Evolutionary conservation across 2,888 invertebrate genomes (phyloP), one percentile per base, ranked within the genome.

Genomic region (Deilephila porcellus): DNA sequence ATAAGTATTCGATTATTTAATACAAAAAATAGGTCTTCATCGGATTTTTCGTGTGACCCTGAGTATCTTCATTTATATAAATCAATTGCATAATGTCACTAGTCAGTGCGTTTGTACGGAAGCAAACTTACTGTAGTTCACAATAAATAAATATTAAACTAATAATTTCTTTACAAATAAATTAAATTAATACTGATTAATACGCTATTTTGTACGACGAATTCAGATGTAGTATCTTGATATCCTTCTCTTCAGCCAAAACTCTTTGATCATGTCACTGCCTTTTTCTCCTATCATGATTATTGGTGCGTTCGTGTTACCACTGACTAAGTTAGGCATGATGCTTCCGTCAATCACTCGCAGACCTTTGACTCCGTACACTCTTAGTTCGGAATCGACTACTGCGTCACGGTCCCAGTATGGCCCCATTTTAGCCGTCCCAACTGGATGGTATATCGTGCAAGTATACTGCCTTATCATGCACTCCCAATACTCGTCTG

Each of bases 231-330:
- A 94, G 80, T 93, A 93, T 81, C 92, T 88, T 8, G 93, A 93
- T 71, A 83, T 93, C 84, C 95, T 88, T 77, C 95, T 93, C 78
- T 96, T 96, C 74, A 97, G 89, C 98, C 98, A 98, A 85, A 96
- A 97, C 80, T 97, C 97, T 86, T 98, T 98, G 71, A 98, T 97
- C 96, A 98, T 95, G 85, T 98, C 98, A 14, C 98, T 96, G 0
- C 97, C 98, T 87, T 98, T 98, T 86, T 98, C 98, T 0, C 97
- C 98, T 70, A 98, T 97, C 98, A 98, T 98, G 52, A 98, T 98
- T 0, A 96, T 96, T 0, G 98, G 98, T 0, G 97, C 98, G 83
- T 98, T 98, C 0, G 98, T 98, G 80, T 98, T 98, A 0, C 97
- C 98, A 79, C 97, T 97, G 0, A 98, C 97, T 77, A 98, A 91